Evolutionary conservation across 2,888 invertebrate species (phyloP).

Genomic region (Spilarctia lutea): DNA sequence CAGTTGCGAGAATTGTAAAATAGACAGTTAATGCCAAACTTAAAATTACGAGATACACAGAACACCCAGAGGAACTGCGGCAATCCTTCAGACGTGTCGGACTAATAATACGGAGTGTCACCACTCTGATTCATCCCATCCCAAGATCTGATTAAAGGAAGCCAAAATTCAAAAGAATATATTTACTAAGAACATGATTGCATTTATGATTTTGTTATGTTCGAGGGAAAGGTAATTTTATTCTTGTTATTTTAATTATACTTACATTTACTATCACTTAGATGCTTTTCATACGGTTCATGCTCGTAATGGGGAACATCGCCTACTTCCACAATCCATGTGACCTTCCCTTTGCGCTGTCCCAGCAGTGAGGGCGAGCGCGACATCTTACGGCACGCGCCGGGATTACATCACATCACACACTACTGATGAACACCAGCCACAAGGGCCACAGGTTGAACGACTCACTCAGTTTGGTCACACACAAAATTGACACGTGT

Average conservation of each 20-base stretch:
- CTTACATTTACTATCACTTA: constrained; percentile 84
- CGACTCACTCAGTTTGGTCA: not conserved
- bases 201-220: not conserved
- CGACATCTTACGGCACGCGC: constrained; percentile 59
- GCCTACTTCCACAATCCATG: constrained; percentile 84
- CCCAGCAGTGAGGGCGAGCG: constrained; percentile 56
- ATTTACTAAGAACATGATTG: not conserved
- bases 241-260: constrained; percentile 30
- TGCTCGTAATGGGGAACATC: constrained; percentile 73
- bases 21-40: too few species aligned
- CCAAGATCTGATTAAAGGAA: too few species aligned
- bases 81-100: too few species aligned
- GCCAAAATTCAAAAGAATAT: not conserved
- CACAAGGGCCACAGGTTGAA: not conserved
- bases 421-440: not conserved
- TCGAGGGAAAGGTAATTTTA: not conserved
- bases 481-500: not conserved
- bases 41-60: too few species aligned
- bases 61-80: too few species aligned
- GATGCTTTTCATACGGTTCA: constrained; percentile 83
- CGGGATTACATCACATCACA: constrained; percentile 38
- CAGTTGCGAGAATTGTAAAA: too few species aligned
- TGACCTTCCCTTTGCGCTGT: constrained; percentile 78
- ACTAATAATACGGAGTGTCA: too few species aligned
- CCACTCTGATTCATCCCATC: too few species aligned